These are phyloP conservation scores for Kryptolebias ocellatus DNA, from an alignment of 2,797 vertebrate species.

Conservation along the genomic window DNA sequence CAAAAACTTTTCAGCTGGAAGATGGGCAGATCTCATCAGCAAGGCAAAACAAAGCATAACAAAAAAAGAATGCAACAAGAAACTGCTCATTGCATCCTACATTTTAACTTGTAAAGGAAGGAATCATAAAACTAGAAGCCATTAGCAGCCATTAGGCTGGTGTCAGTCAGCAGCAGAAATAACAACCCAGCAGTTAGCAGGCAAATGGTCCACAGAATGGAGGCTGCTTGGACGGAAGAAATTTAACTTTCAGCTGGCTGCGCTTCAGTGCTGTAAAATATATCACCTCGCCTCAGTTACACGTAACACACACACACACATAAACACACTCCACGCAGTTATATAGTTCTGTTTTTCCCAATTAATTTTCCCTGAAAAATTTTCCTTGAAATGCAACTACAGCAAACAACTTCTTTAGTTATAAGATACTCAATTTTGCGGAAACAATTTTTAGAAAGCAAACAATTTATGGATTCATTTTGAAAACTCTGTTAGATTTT, in stretches of 20 bases:
- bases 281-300: conserved; percentile 38
- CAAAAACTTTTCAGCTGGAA: not conserved
- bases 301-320: conserved; percentile 2
- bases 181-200: conserved; percentile 61
- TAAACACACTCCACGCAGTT: not conserved
- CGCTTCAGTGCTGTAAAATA: conserved; percentile 17
- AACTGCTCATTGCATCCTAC: conserved; percentile 36
- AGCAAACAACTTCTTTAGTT: not conserved
- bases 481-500: not conserved
- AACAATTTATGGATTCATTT: not conserved
- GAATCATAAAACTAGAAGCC: conserved; percentile 64
- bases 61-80: conserved; percentile 14
- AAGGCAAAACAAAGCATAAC: not conserved
- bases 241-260: conserved; percentile 47
- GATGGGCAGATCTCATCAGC: not conserved
- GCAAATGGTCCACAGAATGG: conserved; percentile 45
- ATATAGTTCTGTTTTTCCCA: not conserved
- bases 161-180: conserved; percentile 69
- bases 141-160: conserved; percentile 72
- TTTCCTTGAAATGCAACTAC: not conserved
- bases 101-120: conserved; percentile 57
- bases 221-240: conserved; percentile 40
- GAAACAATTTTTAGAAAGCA: not conserved
- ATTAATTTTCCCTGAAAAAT: not conserved
- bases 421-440: not conserved